Evolutionary conservation across 2,888 invertebrate species (phyloP).

Genomic region (Diaperis boleti): DNA sequence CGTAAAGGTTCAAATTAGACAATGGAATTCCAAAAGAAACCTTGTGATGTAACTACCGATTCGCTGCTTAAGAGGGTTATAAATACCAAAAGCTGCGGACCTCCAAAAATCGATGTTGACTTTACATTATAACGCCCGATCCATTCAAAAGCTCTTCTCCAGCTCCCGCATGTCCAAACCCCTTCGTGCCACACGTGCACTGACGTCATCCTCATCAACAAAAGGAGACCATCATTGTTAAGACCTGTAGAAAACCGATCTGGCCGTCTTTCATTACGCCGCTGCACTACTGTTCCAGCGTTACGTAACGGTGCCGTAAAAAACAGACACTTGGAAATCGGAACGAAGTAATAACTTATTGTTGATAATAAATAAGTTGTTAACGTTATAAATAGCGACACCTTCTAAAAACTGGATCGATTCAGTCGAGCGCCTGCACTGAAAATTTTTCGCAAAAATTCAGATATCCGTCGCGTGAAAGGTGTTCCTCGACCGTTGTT

Average conservation of each 20-base stretch:
- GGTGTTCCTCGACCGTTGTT: not conserved
- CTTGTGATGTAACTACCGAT: no score
- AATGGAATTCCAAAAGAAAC: no score
- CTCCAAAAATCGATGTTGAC: no score
- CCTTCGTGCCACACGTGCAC: not conserved
- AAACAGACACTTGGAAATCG: conserved; percentile 10
- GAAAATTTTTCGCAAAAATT: conserved; percentile 2
- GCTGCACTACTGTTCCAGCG: not conserved
- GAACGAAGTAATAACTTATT: conserved; percentile 13
- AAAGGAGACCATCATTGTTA: conserved; percentile 2
- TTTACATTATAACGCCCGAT: no score
- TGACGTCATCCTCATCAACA: not conserved
- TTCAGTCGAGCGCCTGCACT: not conserved
- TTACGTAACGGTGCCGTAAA: not conserved
- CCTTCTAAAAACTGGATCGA: not conserved
- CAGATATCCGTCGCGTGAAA: conserved; percentile 7
- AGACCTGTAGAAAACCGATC: conserved; percentile 4
- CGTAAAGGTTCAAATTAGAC: no score
- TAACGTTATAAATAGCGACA: conserved; percentile 10
- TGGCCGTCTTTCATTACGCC: not conserved
- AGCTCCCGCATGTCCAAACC: no score
- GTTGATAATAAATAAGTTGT: conserved; percentile 16
- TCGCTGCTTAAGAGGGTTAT: no score
- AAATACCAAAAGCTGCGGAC: no score
- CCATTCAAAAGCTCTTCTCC: no score